Evolutionary conservation across 2,888 invertebrate species (phyloP).

Genomic region (Drosophila rubida): DNA sequence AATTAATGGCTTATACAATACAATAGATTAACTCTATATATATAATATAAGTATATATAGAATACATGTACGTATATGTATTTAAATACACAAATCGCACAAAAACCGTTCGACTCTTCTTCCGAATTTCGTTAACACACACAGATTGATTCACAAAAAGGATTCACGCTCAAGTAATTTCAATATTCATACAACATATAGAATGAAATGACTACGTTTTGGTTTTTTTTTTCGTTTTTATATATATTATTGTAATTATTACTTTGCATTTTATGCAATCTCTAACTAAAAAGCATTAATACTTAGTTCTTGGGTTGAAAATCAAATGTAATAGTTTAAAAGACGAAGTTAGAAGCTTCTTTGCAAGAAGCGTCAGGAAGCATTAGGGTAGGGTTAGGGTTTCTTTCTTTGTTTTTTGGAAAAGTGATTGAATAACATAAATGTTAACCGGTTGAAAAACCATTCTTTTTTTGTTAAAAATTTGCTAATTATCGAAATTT

Average conservation of each 20-base stretch:
- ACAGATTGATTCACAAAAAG: conserved; percentile 36
- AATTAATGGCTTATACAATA: conserved; percentile 72
- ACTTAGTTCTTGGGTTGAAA: conserved; percentile 46
- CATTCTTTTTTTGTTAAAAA: conserved; percentile 28
- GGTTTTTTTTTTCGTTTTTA: conserved; percentile 5
- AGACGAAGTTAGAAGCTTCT: conserved; percentile 28
- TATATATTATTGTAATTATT: background rate
- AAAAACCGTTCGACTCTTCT: conserved; percentile 30
- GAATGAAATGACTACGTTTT: conserved; percentile 69
- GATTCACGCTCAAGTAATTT: conserved; percentile 39
- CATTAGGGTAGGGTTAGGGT: conserved; percentile 38
- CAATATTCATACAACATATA: conserved; percentile 49
- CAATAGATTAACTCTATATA: conserved; percentile 43
- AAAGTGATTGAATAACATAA: conserved; percentile 16
- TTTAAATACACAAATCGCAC: conserved; percentile 74
- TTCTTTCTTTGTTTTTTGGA: conserved; percentile 2
- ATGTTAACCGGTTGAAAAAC: background rate
- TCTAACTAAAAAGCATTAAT: conserved; percentile 68
- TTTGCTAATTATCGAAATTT: conserved; percentile 34
- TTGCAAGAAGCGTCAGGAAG: conserved; percentile 55
- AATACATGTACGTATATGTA: conserved; percentile 51
- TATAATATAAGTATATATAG: conserved; percentile 37
- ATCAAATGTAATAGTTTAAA: conserved; percentile 14
- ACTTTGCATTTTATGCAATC: conserved; percentile 79
- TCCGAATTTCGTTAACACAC: conserved; percentile 16